Base-by-base conservation (phyloP, 2,888 invertebrate genomes). In the Didymodactylos carnosus region DNA sequence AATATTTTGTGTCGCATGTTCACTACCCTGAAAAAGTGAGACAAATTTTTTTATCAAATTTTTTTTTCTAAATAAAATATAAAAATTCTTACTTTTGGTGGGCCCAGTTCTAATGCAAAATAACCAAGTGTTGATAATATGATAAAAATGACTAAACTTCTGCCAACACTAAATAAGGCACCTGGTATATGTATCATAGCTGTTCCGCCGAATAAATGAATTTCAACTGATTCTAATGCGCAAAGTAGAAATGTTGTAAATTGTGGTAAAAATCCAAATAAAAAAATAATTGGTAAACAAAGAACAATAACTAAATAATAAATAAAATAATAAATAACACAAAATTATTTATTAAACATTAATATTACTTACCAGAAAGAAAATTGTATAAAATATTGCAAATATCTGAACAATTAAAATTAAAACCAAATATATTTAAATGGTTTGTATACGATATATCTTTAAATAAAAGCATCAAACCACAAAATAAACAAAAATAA, bases 241-340 rank as follows among this genome's bases (percentile, higher is more conserved):
- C 95, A 97, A 90, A 94, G 92, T 13, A 90, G 83, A 82, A 97
- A 94, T 1, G 98, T 98, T 81, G 94, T 95, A 73, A 97, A 90
- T 80, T 87, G 98, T 6, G 98, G 98, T 80, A 98, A 91, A 69
- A 98, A 85, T 1, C 98, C 98, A 76, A 97, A 85, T 69, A 93
- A 94, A 84, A 97, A 97, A 39, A 94, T 88, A 70, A 97, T 80
- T 0, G 98, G 98, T 83, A 97, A 92, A 82, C 90, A 89, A 69
- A 98, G 84, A 62, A 98, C 85, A 79, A 94, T 88, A 76, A 89
- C 84, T 82, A n/a, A n/a, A n/a, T n/a, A n/a, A n/a, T n/a, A n/a
- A n/a, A n/a, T n/a, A n/a, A n/a, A 79, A 39, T 78, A 77, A 40
- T 72, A 74, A 51, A 75, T 46, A 62, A 71, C 40, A 69, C 27